Evolutionary conservation across 2,888 invertebrate species (phyloP).

Genomic region (Phaedon cochleariae): DNA sequence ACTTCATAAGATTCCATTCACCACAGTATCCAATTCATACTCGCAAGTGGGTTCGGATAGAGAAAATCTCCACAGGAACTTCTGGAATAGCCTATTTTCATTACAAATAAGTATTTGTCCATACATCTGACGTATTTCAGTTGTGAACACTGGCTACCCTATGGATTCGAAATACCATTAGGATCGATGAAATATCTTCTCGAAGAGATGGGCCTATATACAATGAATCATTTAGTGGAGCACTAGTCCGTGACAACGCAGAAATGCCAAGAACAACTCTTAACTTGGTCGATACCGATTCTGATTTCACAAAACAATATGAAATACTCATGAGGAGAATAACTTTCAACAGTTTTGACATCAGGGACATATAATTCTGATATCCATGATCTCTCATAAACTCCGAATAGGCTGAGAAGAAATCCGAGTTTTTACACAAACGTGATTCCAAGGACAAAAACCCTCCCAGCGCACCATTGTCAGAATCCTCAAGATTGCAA

Average conservation of each 20-base stretch:
- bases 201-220: slow-evolving; percentile 31
- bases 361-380: not conserved
- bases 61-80: not conserved
- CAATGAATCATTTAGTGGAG: slow-evolving; percentile 23
- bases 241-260: slow-evolving; percentile 13
- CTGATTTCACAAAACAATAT: slow-evolving; percentile 12
- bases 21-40: not conserved
- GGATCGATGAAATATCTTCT: slow-evolving; percentile 29
- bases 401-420: not conserved
- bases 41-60: not conserved
- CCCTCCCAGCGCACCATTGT: too few species aligned
- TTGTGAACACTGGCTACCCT: slow-evolving; percentile 33
- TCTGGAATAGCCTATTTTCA: not conserved
- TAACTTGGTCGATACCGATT: slow-evolving; percentile 21
- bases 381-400: not conserved
- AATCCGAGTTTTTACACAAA: too few species aligned
- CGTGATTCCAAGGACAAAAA: too few species aligned
- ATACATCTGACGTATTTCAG: slow-evolving; percentile 39
- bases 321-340: not conserved
- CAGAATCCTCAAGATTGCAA: too few species aligned
- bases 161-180: slow-evolving; percentile 28
- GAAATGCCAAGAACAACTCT: slow-evolving; percentile 23
- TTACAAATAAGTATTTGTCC: slow-evolving; percentile 24
- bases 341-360: not conserved
- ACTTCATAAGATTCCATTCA: not conserved